Percentiles rank a stretch among this genome's conserved stretches.
Evolutionary conservation across 2,888 invertebrate species (phyloP).

Genomic region (Cryptus armator): DNA sequence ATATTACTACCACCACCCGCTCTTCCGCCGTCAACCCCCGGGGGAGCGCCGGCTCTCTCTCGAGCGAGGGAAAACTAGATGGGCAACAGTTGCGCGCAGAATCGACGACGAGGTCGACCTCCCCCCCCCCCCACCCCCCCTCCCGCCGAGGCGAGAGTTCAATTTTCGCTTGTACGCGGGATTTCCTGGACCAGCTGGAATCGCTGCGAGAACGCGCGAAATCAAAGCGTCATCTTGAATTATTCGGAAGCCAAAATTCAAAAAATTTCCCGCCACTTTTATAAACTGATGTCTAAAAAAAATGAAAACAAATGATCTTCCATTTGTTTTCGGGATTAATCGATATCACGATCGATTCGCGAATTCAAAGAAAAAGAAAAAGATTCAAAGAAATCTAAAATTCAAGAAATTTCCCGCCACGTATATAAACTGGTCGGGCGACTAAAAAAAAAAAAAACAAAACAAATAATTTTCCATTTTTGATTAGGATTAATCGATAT

Average conservation of each 20-base stretch:
- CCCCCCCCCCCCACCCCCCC: neutral
- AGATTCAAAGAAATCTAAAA: too few relatives aligned
- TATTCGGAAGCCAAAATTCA: neutral
- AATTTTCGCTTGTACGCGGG: neutral
- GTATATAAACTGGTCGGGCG: too few relatives aligned
- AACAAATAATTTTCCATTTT: too few relatives aligned
- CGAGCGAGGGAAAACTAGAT: slow-evolving; percentile 27
- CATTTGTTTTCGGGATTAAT: neutral
- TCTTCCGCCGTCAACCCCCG: slow-evolving; percentile 42
- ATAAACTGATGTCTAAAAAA: too few relatives aligned
- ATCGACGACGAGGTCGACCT: slow-evolving; percentile 40
- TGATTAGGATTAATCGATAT: neutral
- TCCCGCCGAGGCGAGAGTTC: slow-evolving; percentile 17
- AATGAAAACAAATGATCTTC: neutral
- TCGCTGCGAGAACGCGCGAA: slow-evolving; percentile 14
- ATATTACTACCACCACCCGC: slow-evolving; percentile 37
- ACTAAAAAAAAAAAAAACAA: neutral
- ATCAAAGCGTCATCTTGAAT: slow-evolving; percentile 7
- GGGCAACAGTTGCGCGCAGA: slow-evolving; percentile 2
- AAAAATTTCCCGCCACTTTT: neutral
- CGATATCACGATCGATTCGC: neutral
- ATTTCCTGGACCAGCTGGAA: slow-evolving; percentile 36
- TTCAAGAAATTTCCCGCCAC: too few relatives aligned
- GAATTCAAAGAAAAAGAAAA: too few relatives aligned
- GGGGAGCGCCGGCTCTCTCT: slow-evolving; percentile 53